Base-by-base conservation (phyloP, 2,888 invertebrate species). In the Andrena bucephala region DNA sequence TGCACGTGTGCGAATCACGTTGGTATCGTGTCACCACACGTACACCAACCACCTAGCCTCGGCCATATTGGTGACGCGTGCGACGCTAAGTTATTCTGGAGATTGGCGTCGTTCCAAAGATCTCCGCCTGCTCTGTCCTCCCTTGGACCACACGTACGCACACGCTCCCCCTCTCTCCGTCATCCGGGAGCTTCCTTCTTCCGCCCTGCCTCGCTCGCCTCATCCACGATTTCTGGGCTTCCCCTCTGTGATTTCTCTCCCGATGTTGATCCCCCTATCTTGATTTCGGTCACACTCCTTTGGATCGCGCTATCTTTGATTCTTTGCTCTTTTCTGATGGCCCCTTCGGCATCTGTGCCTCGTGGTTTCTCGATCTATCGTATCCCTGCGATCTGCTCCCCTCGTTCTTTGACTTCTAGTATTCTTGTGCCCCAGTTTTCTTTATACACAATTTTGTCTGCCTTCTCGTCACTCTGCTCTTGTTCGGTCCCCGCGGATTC, bases 81-180 rank as follows among this genome's bases (percentile, higher is more conserved):
- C 79, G 84, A 87, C 80, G 80, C 86, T 85, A 86, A 89, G 87
- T 89, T 90, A 90, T 88, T 88, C 89, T 81, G 81, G 85, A 89
- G 87, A 86, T 89, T 90, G 90, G 90, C 89, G 59, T 50, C 54
- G 74, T 69, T 78, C 90, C 90, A 90, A 85, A 89, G 79, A 79
- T 68, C 77, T 84, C 70, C 72, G 27, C 65, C 59, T 42, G 42
- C 42, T 68, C 67, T 59, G 60, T 72, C 65, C 59, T 81, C 70
- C 77, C 59, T 24, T 72, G 67, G 48, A 67, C n/a, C 62, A 65
- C 67, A n/a, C 75, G 59, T 54, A 48, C 16, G 66, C 78, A 66
- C 63, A 70, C 65, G 54, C 54, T 66, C 65, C 3, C 27, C 29
- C 77, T 50, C 68, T 24, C 74, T 42, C 27, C 0, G 24, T 16